A percentile compares a stretch with the other conserved stretches of the same genome.
These are phyloP conservation scores for Chionis minor DNA, from an alignment of 2,113 vertebrate genomes.

Conservation along the genomic window DNA sequence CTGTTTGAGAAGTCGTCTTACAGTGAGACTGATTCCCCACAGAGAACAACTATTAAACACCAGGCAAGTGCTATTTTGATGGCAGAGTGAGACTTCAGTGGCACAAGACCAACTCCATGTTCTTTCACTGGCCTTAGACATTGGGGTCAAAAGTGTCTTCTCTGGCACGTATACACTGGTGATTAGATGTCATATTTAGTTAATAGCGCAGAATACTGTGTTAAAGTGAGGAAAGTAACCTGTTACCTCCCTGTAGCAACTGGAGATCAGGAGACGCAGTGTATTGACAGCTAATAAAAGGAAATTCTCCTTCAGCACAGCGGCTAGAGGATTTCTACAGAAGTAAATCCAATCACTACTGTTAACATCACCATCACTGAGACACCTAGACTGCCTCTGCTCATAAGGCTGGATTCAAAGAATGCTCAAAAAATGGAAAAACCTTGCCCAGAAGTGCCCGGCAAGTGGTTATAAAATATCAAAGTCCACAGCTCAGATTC, in stretches of 20 bases:
- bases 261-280: not conserved
- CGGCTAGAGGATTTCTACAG: not conserved
- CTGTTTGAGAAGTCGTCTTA: not conserved
- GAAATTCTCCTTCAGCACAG: not conserved
- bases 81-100: not conserved
- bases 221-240: not conserved
- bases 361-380: not conserved
- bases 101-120: not conserved
- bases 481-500: not conserved
- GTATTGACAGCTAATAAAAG: not conserved
- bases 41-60: not conserved
- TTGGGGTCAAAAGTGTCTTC: not conserved
- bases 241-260: not conserved
- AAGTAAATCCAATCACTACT: not conserved
- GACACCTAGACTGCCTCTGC: not conserved
- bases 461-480: not conserved
- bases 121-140: not conserved
- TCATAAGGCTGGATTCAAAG: not conserved
- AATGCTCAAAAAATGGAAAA: not conserved
- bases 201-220: not conserved
- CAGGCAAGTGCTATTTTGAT: not conserved
- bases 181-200: not conserved
- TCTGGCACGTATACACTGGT: not conserved
- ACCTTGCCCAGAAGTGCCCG: not conserved
- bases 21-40: not conserved